Conservation (phyloP, 2,113 vertebrate species). For the Eurystomus gularis region DNA sequence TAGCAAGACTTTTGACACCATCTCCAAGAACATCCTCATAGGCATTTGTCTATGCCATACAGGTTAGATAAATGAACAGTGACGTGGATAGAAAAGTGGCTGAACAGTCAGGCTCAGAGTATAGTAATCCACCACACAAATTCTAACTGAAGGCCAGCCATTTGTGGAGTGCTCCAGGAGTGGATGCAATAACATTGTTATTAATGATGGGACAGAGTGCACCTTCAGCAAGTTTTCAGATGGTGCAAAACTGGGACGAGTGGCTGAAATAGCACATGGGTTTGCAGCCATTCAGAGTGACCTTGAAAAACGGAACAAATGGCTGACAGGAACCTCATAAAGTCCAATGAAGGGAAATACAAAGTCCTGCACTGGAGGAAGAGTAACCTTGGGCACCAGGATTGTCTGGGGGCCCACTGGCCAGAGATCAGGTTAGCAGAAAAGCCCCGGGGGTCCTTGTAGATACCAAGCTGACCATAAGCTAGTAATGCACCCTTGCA, state of each 20-base stretch:
- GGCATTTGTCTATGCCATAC: not conserved
- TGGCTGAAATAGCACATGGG: not conserved
- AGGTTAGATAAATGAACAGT: not conserved
- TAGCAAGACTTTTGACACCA: not conserved
- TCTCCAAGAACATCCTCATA: not conserved
- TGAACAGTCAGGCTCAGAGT: not conserved
- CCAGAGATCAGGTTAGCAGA: not conserved
- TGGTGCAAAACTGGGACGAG: not conserved
- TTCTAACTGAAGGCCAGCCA: not conserved
- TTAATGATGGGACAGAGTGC: not conserved
- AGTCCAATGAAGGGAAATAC: not conserved
- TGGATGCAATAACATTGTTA: not conserved
- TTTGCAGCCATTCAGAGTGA: not conserved
- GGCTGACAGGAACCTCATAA: not conserved
- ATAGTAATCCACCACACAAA: not conserved
- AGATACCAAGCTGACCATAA: not conserved
- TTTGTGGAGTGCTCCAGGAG: not conserved
- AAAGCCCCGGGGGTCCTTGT: rapidly evolving
- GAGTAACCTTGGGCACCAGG: not conserved
- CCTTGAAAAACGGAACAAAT: not conserved
- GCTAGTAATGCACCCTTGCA: not conserved
- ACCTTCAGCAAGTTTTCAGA: not conserved
- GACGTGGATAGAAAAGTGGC: not conserved
- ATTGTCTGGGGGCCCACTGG: rapidly evolving
- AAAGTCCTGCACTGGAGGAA: not conserved